Conservation (phyloP, 2,888 invertebrate species). For the Saturnia japonica region DNA sequence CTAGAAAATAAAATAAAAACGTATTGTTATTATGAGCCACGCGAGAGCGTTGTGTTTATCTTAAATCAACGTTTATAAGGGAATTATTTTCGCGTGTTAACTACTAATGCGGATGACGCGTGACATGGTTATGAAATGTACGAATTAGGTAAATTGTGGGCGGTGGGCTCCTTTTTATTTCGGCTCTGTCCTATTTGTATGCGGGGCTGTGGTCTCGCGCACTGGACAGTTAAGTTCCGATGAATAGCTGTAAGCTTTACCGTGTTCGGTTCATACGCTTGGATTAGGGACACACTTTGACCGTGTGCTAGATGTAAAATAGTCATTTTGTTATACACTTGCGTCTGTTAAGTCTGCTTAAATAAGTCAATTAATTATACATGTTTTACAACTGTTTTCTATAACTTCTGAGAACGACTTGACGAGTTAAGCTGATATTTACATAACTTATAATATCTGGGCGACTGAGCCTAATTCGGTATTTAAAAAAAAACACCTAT, state of each 20-base stretch:
- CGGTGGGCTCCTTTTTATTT: constrained; percentile 46
- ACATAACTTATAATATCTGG: too few relatives aligned
- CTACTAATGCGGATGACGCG: constrained; percentile 43
- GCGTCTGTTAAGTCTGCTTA: neutral
- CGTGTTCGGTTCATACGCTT: constrained; percentile 17
- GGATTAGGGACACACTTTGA: constrained; percentile 22
- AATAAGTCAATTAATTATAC: neutral
- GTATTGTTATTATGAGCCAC: neutral
- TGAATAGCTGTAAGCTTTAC: constrained; percentile 57
- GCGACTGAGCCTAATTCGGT: too few relatives aligned
- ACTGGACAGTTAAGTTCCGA: constrained; percentile 63
- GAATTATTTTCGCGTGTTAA: constrained; percentile 37
- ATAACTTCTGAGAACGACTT: too few relatives aligned
- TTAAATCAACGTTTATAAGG: constrained; percentile 33
- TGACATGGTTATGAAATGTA: constrained; percentile 46
- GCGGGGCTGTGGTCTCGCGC: constrained; percentile 38
- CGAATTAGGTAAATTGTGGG: constrained; percentile 52
- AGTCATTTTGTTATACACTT: neutral
- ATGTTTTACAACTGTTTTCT: too few relatives aligned
- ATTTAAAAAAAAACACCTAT: too few relatives aligned
- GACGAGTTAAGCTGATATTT: too few relatives aligned
- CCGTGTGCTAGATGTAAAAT: neutral
- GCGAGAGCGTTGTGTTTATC: constrained; percentile 19
- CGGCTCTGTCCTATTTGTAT: constrained; percentile 63
- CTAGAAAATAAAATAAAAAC: neutral